Conservation (phyloP, 2,888 invertebrate species). For the Napeogenes inachia region DNA sequence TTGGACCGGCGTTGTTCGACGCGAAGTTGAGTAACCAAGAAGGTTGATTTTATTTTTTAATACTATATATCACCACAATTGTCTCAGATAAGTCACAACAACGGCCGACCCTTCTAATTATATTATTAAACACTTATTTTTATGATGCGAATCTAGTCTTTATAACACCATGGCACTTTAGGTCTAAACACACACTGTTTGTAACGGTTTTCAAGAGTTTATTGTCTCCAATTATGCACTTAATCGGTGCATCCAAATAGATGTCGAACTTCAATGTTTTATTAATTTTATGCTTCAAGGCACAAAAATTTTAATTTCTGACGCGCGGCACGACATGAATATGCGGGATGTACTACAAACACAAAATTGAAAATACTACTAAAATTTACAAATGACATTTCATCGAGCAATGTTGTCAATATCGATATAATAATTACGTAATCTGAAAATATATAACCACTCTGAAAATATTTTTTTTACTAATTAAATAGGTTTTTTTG, state of each 20-base stretch:
- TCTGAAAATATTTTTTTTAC: background rate
- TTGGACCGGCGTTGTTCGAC: conserved; percentile 31
- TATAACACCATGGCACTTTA: conserved; percentile 11
- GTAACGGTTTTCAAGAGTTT: conserved; percentile 15
- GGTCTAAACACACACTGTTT: conserved; percentile 9
- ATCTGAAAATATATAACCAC: background rate
- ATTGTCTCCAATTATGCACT: conserved; percentile 24
- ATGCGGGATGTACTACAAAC: conserved; percentile 17
- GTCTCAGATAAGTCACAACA: conserved; percentile 5
- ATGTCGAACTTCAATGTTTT: conserved; percentile 32
- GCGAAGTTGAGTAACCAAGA: conserved; percentile 28
- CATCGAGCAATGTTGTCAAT: conserved; percentile 7
- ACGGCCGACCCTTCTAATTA: conserved; percentile 11
- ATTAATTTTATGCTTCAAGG: conserved; percentile 33
- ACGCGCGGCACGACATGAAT: conserved; percentile 30
- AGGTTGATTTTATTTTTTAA: conserved; percentile 29
- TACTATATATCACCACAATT: conserved; percentile 19
- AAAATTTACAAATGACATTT: background rate
- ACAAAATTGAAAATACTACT: background rate
- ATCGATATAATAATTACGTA: conserved; percentile 3
- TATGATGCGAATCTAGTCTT: conserved; percentile 4
- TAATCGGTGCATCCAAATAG: conserved; percentile 17
- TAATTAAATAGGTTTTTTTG: no score
- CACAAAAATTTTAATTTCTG: conserved; percentile 33
- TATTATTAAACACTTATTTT: conserved; percentile 11